Conservation (phyloP, 1,140 invertebrate genomes). For the Muscidifurax raptorellus region DNA sequence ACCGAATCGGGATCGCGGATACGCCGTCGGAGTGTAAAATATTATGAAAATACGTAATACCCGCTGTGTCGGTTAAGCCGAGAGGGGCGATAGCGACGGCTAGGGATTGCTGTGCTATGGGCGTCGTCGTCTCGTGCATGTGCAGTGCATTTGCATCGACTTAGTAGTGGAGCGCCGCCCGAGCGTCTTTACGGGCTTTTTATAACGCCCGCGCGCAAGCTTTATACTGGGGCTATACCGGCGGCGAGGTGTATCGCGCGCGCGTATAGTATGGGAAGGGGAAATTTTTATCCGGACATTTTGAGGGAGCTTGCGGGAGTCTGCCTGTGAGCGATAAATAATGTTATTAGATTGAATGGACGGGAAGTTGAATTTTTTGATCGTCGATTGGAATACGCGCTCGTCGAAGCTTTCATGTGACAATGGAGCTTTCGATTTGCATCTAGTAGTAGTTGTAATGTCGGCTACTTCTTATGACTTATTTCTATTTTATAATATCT, state of each 20-base stretch:
- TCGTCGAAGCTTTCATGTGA: too few species aligned
- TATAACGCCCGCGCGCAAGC: conserved; percentile 54
- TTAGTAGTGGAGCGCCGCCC: conserved; percentile 49
- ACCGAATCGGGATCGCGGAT: conserved; percentile 49
- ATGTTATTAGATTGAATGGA: not conserved
- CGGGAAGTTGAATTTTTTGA: not conserved
- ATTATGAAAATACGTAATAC: conserved; percentile 67
- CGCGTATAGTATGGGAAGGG: too few species aligned
- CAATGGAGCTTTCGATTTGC: too few species aligned
- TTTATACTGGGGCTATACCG: too few species aligned
- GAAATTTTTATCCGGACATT: not conserved
- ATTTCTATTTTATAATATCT: too few species aligned
- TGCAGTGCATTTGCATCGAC: conserved; percentile 4
- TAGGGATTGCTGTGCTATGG: conserved; percentile 25
- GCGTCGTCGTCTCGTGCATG: not conserved
- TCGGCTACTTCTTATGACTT: too few species aligned
- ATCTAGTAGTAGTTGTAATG: too few species aligned
- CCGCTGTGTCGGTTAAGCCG: conserved; percentile 64
- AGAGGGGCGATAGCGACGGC: conserved; percentile 40
- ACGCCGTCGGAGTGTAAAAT: conserved; percentile 59
- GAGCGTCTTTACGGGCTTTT: conserved; percentile 64
- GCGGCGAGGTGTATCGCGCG: not conserved
- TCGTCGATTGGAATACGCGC: too few species aligned
- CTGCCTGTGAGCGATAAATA: not conserved
- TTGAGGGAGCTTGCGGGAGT: not conserved